phyloP scores from a whole-genome alignment of 2,113 vertebrate genomes.

The Rhynchomys soricoides region DNA sequence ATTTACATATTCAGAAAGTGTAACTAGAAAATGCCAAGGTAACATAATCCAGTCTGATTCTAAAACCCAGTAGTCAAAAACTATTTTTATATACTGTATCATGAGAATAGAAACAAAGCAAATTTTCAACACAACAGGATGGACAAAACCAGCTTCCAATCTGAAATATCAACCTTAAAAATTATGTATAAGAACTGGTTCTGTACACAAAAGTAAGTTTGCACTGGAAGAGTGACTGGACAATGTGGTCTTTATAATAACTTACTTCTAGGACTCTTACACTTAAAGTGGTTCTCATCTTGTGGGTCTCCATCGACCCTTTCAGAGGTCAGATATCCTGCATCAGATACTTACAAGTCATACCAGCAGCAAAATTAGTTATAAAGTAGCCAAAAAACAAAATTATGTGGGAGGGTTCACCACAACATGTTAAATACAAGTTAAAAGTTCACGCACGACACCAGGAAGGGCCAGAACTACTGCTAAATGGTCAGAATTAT shows the following conservation, averaged over 20 bases:
- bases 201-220: not conserved
- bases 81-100: not conserved
- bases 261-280: not conserved
- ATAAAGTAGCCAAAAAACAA: not conserved
- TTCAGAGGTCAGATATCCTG: not conserved
- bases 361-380: not conserved
- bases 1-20: slow-evolving; percentile 16
- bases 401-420: not conserved
- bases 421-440: not conserved
- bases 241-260: too few relatives aligned
- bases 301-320: not conserved
- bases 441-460: not conserved
- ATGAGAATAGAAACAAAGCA: slow-evolving; percentile 52
- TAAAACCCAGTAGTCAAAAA: slow-evolving; percentile 46
- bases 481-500: slow-evolving; percentile 20
- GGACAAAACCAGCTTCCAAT: not conserved
- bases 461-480: not conserved
- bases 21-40: slow-evolving; percentile 40
- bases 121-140: slow-evolving; percentile 54
- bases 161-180: slow-evolving; percentile 14
- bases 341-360: not conserved
- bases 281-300: not conserved
- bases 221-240: not conserved
- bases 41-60: slow-evolving; percentile 1
- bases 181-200: slow-evolving; percentile 41